phyloP scores from a whole-genome alignment of 2,113 vertebrate genomes.

The Sisor rabdophorus region DNA sequence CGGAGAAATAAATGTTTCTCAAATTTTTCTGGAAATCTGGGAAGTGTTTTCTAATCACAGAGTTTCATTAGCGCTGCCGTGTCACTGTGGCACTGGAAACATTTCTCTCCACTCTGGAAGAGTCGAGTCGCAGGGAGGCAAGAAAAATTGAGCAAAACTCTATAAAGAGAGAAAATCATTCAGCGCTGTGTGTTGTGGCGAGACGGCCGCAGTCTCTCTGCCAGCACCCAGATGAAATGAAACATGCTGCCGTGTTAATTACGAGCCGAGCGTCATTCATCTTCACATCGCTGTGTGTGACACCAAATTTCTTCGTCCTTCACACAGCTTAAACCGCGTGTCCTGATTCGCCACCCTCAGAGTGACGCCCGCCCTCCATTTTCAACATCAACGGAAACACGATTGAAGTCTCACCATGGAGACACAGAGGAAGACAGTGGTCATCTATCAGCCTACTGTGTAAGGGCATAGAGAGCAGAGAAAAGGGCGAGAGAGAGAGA shows the following conservation, averaged over 20 bases:
- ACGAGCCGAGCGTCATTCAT: constrained; percentile 20
- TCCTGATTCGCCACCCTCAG: constrained; percentile 38
- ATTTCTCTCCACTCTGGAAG: background rate
- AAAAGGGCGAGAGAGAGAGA: background rate
- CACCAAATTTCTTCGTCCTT: constrained; percentile 63
- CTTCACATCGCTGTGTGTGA: constrained; percentile 42
- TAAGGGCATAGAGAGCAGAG: background rate
- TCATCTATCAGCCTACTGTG: constrained; percentile 32
- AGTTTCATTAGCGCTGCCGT: constrained; percentile 1
- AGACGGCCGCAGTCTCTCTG: background rate
- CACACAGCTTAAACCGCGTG: constrained; percentile 56
- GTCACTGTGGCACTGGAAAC: background rate
- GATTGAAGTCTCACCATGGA: constrained; percentile 40
- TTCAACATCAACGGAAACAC: constrained; percentile 33
- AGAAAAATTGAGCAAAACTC: background rate
- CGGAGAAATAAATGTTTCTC: too few relatives aligned
- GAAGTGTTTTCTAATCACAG: constrained; percentile 1
- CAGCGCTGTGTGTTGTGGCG: background rate
- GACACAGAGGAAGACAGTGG: constrained; percentile 23
- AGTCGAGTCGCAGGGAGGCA: background rate
- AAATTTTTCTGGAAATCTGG: too few relatives aligned
- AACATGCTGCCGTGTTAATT: constrained; percentile 38
- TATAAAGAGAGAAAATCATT: constrained; percentile 11
- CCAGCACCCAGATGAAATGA: background rate
- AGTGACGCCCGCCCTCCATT: background rate